A percentile compares a stretch with the other conserved stretches of the same genome.
Evolutionary conservation across 2,888 invertebrate species (phyloP).

Genomic region (Acronicta alni): DNA sequence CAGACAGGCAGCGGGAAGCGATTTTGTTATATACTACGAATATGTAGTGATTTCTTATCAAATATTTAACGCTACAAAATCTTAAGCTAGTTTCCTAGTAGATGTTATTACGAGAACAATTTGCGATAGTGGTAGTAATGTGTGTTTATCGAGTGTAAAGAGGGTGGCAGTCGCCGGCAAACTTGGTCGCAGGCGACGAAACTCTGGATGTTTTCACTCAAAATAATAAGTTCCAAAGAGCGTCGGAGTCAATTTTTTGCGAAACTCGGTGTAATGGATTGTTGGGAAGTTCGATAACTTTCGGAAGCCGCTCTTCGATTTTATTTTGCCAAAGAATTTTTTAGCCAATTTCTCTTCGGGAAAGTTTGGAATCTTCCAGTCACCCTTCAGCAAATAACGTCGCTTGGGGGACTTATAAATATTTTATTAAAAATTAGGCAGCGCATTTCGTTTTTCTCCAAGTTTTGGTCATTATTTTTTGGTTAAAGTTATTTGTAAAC

Average conservation of each 20-base stretch:
- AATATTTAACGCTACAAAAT: background rate
- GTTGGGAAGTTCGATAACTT: slow-evolving; percentile 88
- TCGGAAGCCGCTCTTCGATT: slow-evolving; percentile 88
- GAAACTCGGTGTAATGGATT: slow-evolving; percentile 89
- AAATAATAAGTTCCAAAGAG: slow-evolving; percentile 86
- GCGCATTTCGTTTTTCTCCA: slow-evolving; percentile 45
- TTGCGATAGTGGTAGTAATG: slow-evolving; percentile 55
- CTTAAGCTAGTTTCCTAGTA: slow-evolving; percentile 10
- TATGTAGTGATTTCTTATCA: background rate
- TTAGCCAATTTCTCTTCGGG: slow-evolving; percentile 86
- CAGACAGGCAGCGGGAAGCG: too few species aligned
- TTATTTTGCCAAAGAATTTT: slow-evolving; percentile 87
- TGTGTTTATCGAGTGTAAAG: slow-evolving; percentile 66
- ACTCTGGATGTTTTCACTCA: slow-evolving; percentile 86
- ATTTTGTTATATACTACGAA: too few species aligned
- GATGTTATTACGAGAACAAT: slow-evolving; percentile 38
- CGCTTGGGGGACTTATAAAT: slow-evolving; percentile 63
- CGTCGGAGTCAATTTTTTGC: slow-evolving; percentile 83
- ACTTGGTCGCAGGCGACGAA: slow-evolving; percentile 78
- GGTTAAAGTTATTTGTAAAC: slow-evolving; percentile 25
- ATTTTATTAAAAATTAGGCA: slow-evolving; percentile 58
- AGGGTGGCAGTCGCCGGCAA: slow-evolving; percentile 63
- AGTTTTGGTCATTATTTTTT: slow-evolving; percentile 43
- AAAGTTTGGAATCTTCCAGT: slow-evolving; percentile 85
- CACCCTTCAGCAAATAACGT: slow-evolving; percentile 79